These are phyloP conservation scores for Zaprionus tsacasi DNA, from an alignment of 1,140 invertebrate species.

Conservation along the genomic window DNA sequence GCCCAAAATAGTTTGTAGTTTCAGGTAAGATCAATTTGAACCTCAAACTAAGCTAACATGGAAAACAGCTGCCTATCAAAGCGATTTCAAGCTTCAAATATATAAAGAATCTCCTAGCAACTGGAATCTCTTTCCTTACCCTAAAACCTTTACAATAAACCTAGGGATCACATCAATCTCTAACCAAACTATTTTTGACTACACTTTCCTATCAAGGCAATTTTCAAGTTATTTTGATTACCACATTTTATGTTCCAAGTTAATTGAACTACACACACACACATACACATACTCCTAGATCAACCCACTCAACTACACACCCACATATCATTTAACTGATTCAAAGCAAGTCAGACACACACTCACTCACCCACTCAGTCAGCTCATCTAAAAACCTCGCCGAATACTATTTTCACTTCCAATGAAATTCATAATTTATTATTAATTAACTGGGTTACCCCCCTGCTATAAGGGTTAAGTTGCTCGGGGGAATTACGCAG, in stretches of 20 bases:
- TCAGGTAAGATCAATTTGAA: no score
- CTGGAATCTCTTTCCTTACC: no score
- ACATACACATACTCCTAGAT: neutral
- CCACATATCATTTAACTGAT: slow-evolving; percentile 13
- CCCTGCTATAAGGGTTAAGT: slow-evolving; percentile 46
- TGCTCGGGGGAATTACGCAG: slow-evolving; percentile 54
- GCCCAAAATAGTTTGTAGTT: no score
- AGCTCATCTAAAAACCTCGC: neutral
- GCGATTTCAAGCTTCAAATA: neutral
- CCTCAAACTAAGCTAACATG: no score
- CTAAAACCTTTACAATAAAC: no score
- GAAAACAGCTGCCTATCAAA: slow-evolving; percentile 1
- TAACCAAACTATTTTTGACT: no score
- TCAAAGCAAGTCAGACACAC: slow-evolving; percentile 39
- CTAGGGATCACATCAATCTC: no score
- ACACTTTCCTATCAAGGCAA: slow-evolving; percentile 3
- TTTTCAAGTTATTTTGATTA: slow-evolving; percentile 30
- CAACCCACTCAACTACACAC: slow-evolving; percentile 4
- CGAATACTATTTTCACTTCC: slow-evolving; percentile 42
- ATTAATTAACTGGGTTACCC: slow-evolving; percentile 62
- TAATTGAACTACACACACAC: slow-evolving; percentile 31
- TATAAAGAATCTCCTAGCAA: no score
- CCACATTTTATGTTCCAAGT: slow-evolving; percentile 8
- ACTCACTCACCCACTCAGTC: neutral
- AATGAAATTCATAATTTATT: slow-evolving; percentile 78